Evolutionary conservation across 1,140 invertebrate genomes (phyloP).

Genomic region (Aradophagus sp.): DNA sequence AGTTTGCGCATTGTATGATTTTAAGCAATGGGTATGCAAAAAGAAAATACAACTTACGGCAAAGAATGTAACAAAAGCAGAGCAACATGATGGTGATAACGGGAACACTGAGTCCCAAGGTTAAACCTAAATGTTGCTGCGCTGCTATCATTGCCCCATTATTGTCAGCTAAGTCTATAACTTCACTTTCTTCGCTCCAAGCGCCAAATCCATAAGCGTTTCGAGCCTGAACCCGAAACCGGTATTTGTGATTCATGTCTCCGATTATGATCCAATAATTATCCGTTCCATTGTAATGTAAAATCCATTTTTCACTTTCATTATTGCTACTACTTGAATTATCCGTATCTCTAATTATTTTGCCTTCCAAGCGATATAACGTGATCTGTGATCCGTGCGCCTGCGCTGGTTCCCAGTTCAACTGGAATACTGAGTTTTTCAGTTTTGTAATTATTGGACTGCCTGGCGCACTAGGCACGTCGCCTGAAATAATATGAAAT

Average conservation of each 20-base stretch:
- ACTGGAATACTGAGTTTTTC: constrained; percentile 80
- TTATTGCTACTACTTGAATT: constrained; percentile 19
- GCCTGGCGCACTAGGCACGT: constrained; percentile 80
- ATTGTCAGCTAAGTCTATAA: constrained; percentile 76
- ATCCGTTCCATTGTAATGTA: constrained; percentile 88
- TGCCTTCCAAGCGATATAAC: constrained; percentile 78
- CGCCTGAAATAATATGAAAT: constrained; percentile 75
- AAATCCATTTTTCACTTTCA: constrained; percentile 76
- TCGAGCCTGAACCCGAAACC: constrained; percentile 85
- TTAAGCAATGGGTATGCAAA: not conserved
- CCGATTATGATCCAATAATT: constrained; percentile 86
- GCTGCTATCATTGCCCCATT: constrained; percentile 77
- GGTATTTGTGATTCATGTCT: constrained; percentile 79
- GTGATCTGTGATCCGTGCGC: constrained; percentile 80
- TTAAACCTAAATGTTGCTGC: constrained; percentile 76
- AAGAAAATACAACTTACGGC: constrained; percentile 64
- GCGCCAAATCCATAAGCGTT: constrained; percentile 85
- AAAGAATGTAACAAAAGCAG: constrained; percentile 69
- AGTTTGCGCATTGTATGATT: not conserved
- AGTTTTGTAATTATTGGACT: constrained; percentile 80
- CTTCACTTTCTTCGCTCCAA: constrained; percentile 81
- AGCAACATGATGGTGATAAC: constrained; percentile 71
- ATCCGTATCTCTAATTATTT: constrained; percentile 55
- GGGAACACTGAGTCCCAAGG: constrained; percentile 77
- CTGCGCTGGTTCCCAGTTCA: constrained; percentile 81